A percentile compares a stretch with the other conserved stretches of the same genome.
phyloP scores from a whole-genome alignment of 2,888 invertebrate genomes.

The Epinotia demarniana region DNA sequence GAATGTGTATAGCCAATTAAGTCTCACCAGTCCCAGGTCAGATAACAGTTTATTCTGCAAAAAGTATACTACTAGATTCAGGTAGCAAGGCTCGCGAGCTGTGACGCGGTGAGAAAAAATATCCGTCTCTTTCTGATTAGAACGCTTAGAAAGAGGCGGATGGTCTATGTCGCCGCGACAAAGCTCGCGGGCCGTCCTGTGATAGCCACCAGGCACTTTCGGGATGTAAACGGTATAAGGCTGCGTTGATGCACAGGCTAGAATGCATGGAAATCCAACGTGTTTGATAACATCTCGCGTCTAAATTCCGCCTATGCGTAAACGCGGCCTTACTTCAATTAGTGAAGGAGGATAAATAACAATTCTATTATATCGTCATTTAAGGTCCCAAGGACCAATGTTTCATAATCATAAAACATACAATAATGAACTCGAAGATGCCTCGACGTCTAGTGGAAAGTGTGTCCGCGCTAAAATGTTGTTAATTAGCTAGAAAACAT shows the following conservation, averaged over 20 bases:
- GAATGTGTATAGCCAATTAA: background rate
- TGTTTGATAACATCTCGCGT: no score
- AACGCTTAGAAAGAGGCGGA: no score
- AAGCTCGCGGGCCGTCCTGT: no score
- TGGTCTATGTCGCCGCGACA: no score
- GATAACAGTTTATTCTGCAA: no score
- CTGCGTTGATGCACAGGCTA: background rate
- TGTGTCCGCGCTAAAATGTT: conserved; percentile 20
- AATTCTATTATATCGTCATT: background rate
- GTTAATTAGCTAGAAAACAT: conserved; percentile 36
- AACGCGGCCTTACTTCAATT: no score
- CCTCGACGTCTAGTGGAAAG: background rate
- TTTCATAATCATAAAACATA: background rate
- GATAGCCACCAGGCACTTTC: background rate
- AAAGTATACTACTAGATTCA: no score
- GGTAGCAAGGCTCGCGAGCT: no score
- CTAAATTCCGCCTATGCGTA: no score
- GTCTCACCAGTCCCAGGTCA: background rate
- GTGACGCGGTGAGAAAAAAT: no score
- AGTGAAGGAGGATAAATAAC: background rate
- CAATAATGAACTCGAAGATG: background rate
- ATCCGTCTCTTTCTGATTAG: no score
- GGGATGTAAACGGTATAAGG: background rate
- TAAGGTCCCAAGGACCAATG: background rate
- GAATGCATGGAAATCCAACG: no score